Conservation (phyloP, 1,140 invertebrate species). For the Drosophila trapezifrons region DNA sequence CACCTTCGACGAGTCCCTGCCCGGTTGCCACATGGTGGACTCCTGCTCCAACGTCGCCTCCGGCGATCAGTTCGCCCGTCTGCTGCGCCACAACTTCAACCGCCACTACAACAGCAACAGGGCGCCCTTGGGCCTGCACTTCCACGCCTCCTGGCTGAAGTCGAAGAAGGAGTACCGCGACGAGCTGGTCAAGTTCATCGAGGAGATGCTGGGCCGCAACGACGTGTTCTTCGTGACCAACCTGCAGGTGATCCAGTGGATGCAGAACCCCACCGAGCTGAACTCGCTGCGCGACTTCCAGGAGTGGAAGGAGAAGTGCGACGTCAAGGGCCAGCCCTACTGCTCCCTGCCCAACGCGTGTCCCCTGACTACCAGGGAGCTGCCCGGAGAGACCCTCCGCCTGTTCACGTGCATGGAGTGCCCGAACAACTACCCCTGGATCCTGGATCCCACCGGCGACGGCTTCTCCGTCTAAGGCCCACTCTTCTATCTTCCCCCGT, state of each 20-base stretch:
- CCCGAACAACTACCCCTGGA: conserved; percentile 97
- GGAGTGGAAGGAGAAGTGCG: conserved; percentile 98
- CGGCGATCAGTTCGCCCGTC: conserved; percentile 93
- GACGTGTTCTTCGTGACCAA: conserved; percentile 98
- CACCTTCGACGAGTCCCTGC: conserved; percentile 94
- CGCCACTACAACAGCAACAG: conserved; percentile 96
- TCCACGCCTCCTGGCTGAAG: conserved; percentile 98
- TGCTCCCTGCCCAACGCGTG: conserved; percentile 96
- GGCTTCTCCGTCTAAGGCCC: conserved; percentile 90
- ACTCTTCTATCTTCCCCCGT: conserved; percentile 36
- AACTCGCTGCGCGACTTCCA: conserved; percentile 94
- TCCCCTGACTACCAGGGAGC: conserved; percentile 93
- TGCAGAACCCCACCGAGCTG: conserved; percentile 97
- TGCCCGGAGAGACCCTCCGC: conserved; percentile 95
- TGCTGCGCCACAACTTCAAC: conserved; percentile 96
- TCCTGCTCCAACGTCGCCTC: conserved; percentile 96
- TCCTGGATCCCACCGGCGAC: conserved; percentile 96
- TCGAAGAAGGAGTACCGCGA: conserved; percentile 97
- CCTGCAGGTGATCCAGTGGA: conserved; percentile 98
- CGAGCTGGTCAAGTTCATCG: conserved; percentile 96
- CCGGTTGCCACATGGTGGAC: conserved; percentile 97
- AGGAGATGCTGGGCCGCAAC: conserved; percentile 94
- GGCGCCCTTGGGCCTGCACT: conserved; percentile 96
- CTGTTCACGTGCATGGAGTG: conserved; percentile 98
- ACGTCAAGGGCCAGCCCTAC: conserved; percentile 96